Evolutionary conservation across 2,797 vertebrate genomes (phyloP), one percentile per base, ranked within the genome.

Genomic region (Coregonus ussuriensis): DNA sequence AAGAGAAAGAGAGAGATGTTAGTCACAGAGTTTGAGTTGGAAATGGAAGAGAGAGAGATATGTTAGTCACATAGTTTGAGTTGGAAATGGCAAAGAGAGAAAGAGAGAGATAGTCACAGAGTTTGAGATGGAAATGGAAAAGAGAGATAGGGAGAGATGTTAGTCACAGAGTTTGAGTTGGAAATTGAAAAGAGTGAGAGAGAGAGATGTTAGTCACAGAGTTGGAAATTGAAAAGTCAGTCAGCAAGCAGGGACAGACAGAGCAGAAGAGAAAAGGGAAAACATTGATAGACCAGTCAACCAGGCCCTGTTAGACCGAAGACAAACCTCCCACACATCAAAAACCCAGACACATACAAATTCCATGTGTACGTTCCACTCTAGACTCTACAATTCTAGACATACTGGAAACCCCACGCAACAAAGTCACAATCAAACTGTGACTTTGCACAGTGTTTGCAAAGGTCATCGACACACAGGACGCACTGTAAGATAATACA

Each of bases 1-100:
- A 85, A 83, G n/a, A 77, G 21, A 15, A 72, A 2, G 53, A 41
- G 63, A 33, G 52, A 69, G 62, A 51, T 54, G 70, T 75, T 63
- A 63, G 21, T 62, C n/a, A 62, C 59, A 9, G n/a, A 63, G 59
- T 63, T 63, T 25, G 41, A 47, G 4, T 21, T 71, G 16, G 70
- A 41, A 53, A 71, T 18, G 68, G 29, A 31, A 14, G 18, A 68
- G 31, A 33, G 31, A 33, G 31, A 33, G 31, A 33, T 2, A 25
- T 25, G 25, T 25, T 62, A 62, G 21, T 62, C n/a, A 62, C 59
- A 9, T 6, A 62, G 59, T 62, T 62, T 21, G 25, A 25, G 25
- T 25, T 25, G 25, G 25, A 25, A 25, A 25, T 25, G 25, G 25
- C 25, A 25, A 25, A 25, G 68, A 53, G 66, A 33, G 18, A 68